Conservation (phyloP, 2,113 vertebrate genomes). For the Pantherophis guttatus region DNA sequence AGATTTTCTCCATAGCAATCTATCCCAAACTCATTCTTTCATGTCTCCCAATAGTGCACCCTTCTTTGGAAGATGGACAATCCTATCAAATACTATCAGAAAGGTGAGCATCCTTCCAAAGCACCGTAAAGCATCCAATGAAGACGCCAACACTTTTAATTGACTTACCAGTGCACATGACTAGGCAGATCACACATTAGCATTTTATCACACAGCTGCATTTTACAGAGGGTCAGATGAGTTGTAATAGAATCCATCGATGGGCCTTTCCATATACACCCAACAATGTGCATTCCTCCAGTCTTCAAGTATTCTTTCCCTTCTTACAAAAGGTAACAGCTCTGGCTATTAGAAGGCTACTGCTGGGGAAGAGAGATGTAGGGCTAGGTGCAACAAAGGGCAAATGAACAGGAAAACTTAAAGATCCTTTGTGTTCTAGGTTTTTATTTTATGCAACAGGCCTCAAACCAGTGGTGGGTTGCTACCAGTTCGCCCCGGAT, state of each 20-base stretch:
- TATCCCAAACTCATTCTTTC: neutral
- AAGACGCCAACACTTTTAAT: neutral
- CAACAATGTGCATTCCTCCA: neutral
- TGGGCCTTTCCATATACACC: neutral
- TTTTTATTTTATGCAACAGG: neutral
- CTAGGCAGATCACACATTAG: neutral
- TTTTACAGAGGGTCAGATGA: neutral
- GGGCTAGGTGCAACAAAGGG: neutral
- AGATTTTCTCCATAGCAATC: neutral
- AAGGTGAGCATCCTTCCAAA: neutral
- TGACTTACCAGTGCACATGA: neutral
- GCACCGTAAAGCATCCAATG: neutral
- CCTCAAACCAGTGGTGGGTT: neutral
- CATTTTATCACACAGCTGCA: neutral
- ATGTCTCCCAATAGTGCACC: neutral
- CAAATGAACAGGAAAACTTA: neutral
- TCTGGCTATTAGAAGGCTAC: neutral
- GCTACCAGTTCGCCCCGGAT: no score
- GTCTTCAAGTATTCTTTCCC: neutral
- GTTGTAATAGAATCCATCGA: neutral
- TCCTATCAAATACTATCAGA: neutral
- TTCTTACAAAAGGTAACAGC: neutral
- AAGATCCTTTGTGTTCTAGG: neutral
- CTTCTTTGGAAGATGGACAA: neutral
- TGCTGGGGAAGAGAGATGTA: neutral